phyloP scores from a whole-genome alignment of 2,113 vertebrate species.

The Mormoops blainvillei region DNA sequence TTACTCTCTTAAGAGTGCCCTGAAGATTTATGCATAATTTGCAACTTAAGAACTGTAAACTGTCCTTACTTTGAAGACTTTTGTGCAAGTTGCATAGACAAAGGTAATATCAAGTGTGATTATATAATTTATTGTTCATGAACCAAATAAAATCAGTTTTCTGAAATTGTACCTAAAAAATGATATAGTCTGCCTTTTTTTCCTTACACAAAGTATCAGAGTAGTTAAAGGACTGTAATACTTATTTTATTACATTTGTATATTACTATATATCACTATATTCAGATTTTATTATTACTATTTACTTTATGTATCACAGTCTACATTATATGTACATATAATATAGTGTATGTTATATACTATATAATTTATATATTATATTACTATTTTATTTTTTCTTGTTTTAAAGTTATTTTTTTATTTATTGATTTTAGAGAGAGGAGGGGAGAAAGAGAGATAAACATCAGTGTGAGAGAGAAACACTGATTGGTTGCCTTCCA shows the following conservation, averaged over 20 bases:
- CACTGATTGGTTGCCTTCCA: no score
- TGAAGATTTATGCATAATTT: conserved; percentile 18
- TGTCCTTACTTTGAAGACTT: conserved; percentile 19
- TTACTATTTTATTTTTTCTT: not conserved
- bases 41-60: conserved; percentile 12
- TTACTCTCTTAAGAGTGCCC: not conserved
- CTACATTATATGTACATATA: not conserved
- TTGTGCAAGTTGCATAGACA: not conserved
- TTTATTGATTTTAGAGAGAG: no score
- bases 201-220: not conserved
- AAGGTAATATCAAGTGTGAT: not conserved
- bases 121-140: not conserved
- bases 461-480: no score
- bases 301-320: not conserved
- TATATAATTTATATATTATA: not conserved
- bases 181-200: not conserved
- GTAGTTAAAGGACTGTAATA: not conserved
- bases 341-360: not conserved
- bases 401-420: not conserved
- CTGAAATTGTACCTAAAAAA: not conserved
- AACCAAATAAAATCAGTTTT: conserved; percentile 8
- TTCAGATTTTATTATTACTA: not conserved
- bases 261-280: not conserved
- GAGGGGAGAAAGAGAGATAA: no score
- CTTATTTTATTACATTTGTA: not conserved